Evolutionary conservation across 2,888 invertebrate genomes (phyloP), one percentile per base, ranked within the genome.

Genomic region (Disparrhopalites patrizii): DNA sequence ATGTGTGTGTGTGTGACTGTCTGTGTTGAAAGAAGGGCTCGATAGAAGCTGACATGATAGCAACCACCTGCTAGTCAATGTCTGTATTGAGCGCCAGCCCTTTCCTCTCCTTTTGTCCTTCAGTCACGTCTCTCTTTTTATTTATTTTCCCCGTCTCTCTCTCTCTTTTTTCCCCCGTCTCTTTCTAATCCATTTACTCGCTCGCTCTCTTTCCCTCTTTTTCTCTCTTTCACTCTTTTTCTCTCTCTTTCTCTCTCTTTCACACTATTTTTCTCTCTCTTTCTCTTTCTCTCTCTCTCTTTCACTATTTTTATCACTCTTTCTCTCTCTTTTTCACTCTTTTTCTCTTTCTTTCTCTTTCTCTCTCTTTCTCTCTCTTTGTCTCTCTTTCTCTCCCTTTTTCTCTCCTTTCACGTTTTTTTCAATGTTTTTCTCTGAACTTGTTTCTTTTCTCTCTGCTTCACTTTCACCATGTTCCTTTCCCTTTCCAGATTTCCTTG

Each of bases 1-100:
- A 43, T 43, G n/a, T n/a, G n/a, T n/a, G n/a, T n/a, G n/a, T n/a
- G n/a, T n/a, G n/a, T n/a, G n/a, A n/a, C 18, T 40, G 5, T 7
- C 40, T 40, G 3, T 18, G 40, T 40, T 18, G 40, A 47, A 13
- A 15, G 47, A 15, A n/a, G n/a, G n/a, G n/a, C n/a, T n/a, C n/a
- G n/a, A n/a, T n/a, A 25, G 10, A 47, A 23, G 47, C 25, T 47
- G 20, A 47, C 60, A 60, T 50, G 30, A 61, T 31, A 30, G 62
- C 52, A 62, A 62, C 62, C 62, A 62, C 62, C 62, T 62, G 62
- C 62, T 62, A 62, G 62, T 62, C 62, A 62, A 62, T 27, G 28
- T 62, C 36, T 38, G 58, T 58, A 43, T 57, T 56, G 30, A 36
- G 33, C 30, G 10, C 28, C n/a, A n/a, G 20, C 7, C n/a, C 15